Evolutionary conservation across 2,888 invertebrate genomes (phyloP).

Genomic region (Drosophila anomalata): DNA sequence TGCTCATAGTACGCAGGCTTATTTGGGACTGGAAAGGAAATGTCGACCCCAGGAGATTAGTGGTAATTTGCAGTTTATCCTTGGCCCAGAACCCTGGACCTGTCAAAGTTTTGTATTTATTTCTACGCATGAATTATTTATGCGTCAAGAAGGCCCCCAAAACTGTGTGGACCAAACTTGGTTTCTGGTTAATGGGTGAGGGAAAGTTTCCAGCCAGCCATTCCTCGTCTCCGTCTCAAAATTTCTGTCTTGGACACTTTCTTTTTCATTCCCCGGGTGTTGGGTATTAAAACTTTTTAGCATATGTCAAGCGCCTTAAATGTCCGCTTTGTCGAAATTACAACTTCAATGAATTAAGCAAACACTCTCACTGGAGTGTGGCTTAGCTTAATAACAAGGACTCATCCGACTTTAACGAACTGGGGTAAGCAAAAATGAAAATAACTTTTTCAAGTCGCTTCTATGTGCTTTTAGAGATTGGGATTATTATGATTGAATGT

Average conservation of each 20-base stretch:
- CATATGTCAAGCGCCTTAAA: conserved; percentile 31
- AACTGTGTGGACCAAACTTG: conserved; percentile 28
- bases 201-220: conserved; percentile 19
- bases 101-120: conserved; percentile 70
- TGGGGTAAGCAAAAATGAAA: background rate
- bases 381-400: conserved; percentile 5
- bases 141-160: conserved; percentile 49
- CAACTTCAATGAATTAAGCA: conserved; percentile 32
- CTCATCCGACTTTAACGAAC: background rate
- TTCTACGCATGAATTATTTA: conserved; percentile 75
- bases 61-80: conserved; percentile 59
- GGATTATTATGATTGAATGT: conserved; percentile 3
- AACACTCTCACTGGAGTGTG: background rate
- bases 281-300: conserved; percentile 60
- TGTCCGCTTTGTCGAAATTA: conserved; percentile 19
- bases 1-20: conserved; percentile 1
- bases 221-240: background rate
- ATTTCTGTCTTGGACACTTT: conserved; percentile 4
- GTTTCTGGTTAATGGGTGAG: conserved; percentile 44
- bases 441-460: background rate
- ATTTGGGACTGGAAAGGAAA: conserved; percentile 3
- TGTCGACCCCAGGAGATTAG: conserved; percentile 61
- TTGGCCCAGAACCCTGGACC: conserved; percentile 18
- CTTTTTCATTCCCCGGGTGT: conserved; percentile 6
- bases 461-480: background rate